phyloP scores from a whole-genome alignment of 2,113 vertebrate species.

The Gopherus evgoodei region DNA sequence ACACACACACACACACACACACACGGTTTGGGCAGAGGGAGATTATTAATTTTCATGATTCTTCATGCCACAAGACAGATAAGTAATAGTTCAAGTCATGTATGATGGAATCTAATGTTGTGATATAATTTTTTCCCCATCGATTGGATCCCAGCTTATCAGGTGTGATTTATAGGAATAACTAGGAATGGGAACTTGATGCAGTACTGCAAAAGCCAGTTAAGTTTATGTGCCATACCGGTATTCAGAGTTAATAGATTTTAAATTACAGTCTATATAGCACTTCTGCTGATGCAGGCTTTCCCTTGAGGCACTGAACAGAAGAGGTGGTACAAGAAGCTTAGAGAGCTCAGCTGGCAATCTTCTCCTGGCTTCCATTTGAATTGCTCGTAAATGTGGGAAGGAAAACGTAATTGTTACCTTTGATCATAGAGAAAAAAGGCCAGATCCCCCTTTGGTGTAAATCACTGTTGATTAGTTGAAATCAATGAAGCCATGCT shows the following conservation, averaged over 20 bases:
- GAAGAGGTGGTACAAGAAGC: background rate
- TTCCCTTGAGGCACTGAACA: background rate
- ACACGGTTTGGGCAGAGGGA: conserved; percentile 45
- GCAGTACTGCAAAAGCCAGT: conserved; percentile 36
- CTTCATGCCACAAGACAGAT: conserved; percentile 71
- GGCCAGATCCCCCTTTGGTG: background rate
- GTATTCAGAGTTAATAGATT: conserved; percentile 67
- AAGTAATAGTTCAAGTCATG: conserved; percentile 71
- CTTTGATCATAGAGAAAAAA: background rate
- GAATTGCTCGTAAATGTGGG: background rate
- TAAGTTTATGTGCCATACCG: conserved; percentile 60
- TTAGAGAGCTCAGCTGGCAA: background rate
- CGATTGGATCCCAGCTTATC: conserved; percentile 65
- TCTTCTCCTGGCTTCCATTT: fast-evolving
- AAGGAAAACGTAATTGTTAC: background rate
- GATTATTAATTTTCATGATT: conserved; percentile 76
- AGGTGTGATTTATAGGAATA: conserved; percentile 77
- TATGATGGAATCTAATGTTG: conserved; percentile 77
- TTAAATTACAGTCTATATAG: conserved; percentile 58
- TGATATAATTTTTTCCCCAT: conserved; percentile 79
- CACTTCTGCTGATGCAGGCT: background rate
- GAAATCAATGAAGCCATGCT: background rate
- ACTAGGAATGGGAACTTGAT: conserved; percentile 28
- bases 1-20: conserved; percentile 44
- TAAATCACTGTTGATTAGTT: background rate